Conservation (phyloP, 2,888 invertebrate genomes). For the Apamea monoglypha region DNA sequence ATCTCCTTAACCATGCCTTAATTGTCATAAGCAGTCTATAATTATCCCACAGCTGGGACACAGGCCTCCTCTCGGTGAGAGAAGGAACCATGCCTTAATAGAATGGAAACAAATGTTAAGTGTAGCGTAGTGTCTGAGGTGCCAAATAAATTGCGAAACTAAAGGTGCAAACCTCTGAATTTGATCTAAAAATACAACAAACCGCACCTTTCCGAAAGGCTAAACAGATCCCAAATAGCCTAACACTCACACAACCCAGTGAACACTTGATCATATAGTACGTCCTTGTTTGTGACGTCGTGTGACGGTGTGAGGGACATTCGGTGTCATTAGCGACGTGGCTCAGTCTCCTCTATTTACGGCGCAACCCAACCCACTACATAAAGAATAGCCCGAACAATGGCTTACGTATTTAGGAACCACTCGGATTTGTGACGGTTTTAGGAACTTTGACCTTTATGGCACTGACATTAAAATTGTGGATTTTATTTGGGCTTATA, state of each 20-base stretch:
- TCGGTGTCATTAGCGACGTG: conserved; percentile 72
- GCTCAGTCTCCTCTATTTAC: conserved; percentile 67
- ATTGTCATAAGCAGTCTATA: background rate
- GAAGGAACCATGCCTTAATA: background rate
- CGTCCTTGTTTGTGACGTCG: conserved; percentile 32
- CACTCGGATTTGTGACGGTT: conserved; percentile 50
- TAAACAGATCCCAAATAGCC: conserved; percentile 32
- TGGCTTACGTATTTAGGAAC: conserved; percentile 60
- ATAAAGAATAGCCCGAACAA: conserved; percentile 70
- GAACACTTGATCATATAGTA: conserved; percentile 43
- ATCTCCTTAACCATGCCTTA: background rate
- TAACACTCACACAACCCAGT: conserved; percentile 12
- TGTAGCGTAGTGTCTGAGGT: background rate
- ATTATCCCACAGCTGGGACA: too few relatives aligned
- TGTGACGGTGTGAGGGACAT: conserved; percentile 64
- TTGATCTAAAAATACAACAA: conserved; percentile 18
- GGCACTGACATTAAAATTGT: conserved; percentile 46
- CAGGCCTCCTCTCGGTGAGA: background rate
- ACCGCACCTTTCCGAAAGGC: conserved; percentile 15
- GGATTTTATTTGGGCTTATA: conserved; percentile 39
- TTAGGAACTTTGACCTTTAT: conserved; percentile 43
- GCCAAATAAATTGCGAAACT: background rate
- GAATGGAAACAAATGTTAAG: background rate
- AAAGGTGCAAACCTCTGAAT: conserved; percentile 1
- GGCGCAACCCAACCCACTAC: conserved; percentile 63